Conservation (phyloP, 30 jellyfish, hydroid and myxozoan species). For the Turritopsis dohrnii region DNA sequence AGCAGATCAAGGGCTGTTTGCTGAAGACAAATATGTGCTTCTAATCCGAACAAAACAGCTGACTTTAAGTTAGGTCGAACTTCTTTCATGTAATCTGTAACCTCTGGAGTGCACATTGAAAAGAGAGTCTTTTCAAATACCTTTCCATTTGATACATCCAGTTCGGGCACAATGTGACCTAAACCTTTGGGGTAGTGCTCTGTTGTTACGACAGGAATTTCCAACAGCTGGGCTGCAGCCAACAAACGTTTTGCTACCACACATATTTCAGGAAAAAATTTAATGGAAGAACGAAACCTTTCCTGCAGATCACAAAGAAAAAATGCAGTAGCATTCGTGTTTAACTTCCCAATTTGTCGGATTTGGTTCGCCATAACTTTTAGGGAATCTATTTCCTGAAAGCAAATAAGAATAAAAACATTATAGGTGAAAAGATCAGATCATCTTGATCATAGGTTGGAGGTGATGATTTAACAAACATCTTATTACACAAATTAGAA, state of each 20-base stretch:
- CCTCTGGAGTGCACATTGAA: conserved; percentile 92
- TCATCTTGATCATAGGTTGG: too few species aligned
- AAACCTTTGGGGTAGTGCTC: conserved; percentile 99
- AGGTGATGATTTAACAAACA: too few species aligned
- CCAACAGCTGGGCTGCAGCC: conserved; percentile 66
- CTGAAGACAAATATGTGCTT: conserved; percentile 96
- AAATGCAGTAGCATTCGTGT: conserved; percentile 65
- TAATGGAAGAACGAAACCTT: conserved; percentile 79
- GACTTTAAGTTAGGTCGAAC: conserved; percentile 51
- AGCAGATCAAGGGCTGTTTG: conserved; percentile 92
- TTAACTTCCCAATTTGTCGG: conserved; percentile 58
- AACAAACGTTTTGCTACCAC: conserved; percentile 86
- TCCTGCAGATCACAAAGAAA: conserved; percentile 97
- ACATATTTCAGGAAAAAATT: conserved; percentile 70
- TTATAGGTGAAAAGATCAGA: too few species aligned
- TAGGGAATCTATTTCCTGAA: too few species aligned
- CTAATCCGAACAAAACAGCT: conserved; percentile 92
- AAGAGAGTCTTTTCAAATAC: conserved; percentile 86
- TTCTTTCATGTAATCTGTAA: conserved; percentile 43
- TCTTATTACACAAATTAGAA: too few species aligned
- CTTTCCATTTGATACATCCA: conserved; percentile 58
- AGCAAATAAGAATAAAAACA: too few species aligned
- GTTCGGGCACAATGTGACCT: conserved; percentile 84
- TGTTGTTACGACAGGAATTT: conserved; percentile 92
- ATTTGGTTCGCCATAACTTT: not conserved